These are phyloP conservation scores for Probosciger aterrimus DNA, from an alignment of 2,113 vertebrate species.

Conservation along the genomic window DNA sequence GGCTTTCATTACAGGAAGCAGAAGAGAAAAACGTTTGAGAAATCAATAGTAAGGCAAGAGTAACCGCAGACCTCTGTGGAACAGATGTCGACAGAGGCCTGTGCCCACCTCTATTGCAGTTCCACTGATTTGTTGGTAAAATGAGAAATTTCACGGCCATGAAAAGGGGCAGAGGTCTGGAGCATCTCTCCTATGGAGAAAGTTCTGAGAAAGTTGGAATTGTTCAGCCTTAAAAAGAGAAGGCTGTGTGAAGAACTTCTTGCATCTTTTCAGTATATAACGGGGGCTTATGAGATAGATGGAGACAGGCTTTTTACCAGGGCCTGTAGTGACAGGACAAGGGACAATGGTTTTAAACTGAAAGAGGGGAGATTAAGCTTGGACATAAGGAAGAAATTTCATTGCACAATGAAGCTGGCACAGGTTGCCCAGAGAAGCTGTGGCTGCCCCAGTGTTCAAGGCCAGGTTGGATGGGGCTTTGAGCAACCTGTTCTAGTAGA, in stretches of 20 bases:
- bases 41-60: background rate
- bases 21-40: background rate
- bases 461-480: background rate
- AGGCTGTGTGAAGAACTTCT: background rate
- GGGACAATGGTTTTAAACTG: background rate
- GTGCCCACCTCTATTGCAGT: background rate
- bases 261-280: background rate
- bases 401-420: background rate
- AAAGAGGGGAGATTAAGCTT: background rate
- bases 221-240: background rate
- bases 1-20: background rate
- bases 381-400: background rate
- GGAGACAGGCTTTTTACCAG: background rate
- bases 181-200: background rate
- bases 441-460: background rate
- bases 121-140: background rate
- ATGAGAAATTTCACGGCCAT: background rate
- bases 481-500: background rate
- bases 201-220: background rate
- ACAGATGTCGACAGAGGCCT: background rate
- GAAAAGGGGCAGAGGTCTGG: background rate
- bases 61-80: background rate
- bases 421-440: accelerated
- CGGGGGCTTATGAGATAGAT: background rate
- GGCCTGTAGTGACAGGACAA: background rate